phyloP scores from a whole-genome alignment of 1,140 invertebrate species.

The Sitobion miscanthi region DNA sequence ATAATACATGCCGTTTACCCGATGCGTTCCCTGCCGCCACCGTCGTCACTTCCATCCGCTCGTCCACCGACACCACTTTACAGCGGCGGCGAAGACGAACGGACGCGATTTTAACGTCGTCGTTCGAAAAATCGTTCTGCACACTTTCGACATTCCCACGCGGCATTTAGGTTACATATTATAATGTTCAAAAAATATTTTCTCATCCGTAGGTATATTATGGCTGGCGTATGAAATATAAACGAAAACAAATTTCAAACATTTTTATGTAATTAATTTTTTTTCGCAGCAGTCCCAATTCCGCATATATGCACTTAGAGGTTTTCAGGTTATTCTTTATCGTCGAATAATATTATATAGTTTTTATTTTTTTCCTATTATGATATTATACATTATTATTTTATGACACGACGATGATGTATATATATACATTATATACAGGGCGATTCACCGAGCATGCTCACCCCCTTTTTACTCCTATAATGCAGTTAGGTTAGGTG shows the following conservation, averaged over 20 bases:
- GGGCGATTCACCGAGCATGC: too few relatives aligned
- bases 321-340: background rate
- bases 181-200: slow-evolving; percentile 7
- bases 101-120: background rate
- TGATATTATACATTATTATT: background rate
- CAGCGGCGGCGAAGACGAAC: background rate
- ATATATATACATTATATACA: too few relatives aligned
- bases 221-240: background rate
- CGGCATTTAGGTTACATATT: slow-evolving; percentile 35
- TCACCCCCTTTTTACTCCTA: too few relatives aligned
- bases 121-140: slow-evolving; percentile 25
- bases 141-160: slow-evolving; percentile 38
- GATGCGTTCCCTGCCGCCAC: background rate
- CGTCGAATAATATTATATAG: background rate
- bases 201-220: background rate
- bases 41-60: background rate
- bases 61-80: background rate
- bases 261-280: slow-evolving; percentile 16
- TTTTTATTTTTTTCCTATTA: background rate
- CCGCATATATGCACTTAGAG: background rate
- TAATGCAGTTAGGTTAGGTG: too few relatives aligned
- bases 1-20: background rate
- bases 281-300: background rate
- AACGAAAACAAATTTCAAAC: slow-evolving; percentile 30
- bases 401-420: background rate